Conservation (phyloP, 2,113 vertebrate genomes). For the Columbina picui region DNA sequence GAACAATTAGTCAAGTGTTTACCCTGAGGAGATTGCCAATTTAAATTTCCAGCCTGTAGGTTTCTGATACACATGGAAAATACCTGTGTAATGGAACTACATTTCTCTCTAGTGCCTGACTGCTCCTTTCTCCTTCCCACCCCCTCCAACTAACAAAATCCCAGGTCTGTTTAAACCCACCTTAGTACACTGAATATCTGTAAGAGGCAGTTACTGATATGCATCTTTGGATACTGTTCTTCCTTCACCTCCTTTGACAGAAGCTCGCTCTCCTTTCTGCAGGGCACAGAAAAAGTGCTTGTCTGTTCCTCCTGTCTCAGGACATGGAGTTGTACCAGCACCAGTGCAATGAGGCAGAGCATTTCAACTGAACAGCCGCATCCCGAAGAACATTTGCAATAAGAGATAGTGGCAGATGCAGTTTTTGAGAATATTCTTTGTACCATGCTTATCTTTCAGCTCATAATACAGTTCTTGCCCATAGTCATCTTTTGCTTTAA, state of each 20-base stretch:
- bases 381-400: background rate
- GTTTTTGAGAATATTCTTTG: background rate
- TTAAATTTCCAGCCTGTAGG: background rate
- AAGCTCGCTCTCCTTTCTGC: background rate
- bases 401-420: background rate
- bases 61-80: background rate
- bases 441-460: background rate
- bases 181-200: background rate
- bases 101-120: background rate
- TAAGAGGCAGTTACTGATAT: background rate
- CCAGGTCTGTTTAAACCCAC: background rate
- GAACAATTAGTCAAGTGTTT: background rate
- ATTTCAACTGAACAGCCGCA: background rate
- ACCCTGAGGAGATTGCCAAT: background rate
- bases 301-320: background rate
- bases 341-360: fast-evolving
- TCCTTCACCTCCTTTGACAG: background rate
- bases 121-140: background rate
- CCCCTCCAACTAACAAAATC: background rate
- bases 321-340: background rate
- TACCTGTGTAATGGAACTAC: background rate
- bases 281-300: background rate
- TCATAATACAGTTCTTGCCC: background rate
- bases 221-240: background rate
- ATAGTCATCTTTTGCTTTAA: background rate